These are phyloP conservation scores for Heterocephalus glaber DNA, from an alignment of 2,113 vertebrate species.

Conservation along the genomic window DNA sequence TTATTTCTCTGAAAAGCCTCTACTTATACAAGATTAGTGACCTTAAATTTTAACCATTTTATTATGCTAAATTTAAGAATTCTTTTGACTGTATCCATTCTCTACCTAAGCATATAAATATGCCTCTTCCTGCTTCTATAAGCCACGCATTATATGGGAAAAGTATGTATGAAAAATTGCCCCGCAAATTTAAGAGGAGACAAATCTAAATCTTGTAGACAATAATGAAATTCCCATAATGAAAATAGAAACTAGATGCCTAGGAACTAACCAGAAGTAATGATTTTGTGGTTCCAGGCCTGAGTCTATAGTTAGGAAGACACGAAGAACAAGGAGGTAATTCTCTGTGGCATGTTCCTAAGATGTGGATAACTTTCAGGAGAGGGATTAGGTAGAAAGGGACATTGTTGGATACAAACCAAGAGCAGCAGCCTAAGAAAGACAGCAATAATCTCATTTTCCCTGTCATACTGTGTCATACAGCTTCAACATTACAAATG, in stretches of 20 bases:
- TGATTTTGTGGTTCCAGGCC: background rate
- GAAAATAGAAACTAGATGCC: background rate
- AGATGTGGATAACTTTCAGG: background rate
- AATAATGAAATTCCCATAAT: background rate
- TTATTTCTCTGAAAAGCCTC: background rate
- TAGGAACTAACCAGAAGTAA: background rate
- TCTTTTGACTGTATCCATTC: background rate
- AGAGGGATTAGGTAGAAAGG: background rate
- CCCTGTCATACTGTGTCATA: background rate
- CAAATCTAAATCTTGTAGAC: background rate
- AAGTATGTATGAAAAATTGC: background rate
- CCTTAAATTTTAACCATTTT: background rate
- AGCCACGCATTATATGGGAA: background rate
- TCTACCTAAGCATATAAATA: background rate
- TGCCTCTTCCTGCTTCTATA: background rate
- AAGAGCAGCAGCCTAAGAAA: background rate
- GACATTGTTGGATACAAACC: background rate
- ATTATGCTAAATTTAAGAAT: slow-evolving; percentile 36
- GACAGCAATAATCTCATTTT: background rate
- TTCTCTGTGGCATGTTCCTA: background rate
- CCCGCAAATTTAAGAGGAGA: background rate
- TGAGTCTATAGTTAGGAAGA: background rate
- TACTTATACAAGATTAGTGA: background rate
- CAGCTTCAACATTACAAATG: background rate
- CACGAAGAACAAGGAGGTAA: background rate